These are phyloP conservation scores for Periophthalmodon schlosseri DNA, from an alignment of 2,113 vertebrate species.

Conservation along the genomic window DNA sequence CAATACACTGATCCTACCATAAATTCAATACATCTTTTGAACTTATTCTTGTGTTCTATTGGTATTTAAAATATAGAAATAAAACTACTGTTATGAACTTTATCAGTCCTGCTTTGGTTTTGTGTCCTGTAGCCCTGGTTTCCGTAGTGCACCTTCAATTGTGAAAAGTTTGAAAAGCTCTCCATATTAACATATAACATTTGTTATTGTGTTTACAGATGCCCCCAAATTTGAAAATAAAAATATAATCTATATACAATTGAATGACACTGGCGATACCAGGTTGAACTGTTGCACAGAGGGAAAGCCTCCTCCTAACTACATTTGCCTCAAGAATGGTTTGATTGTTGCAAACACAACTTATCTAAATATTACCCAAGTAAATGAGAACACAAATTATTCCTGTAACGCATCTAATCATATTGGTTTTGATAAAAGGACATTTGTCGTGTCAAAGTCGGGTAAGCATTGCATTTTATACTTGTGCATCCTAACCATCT, in stretches of 20 bases:
- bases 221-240: conserved; percentile 23
- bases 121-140: not conserved
- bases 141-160: not conserved
- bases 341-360: accelerated
- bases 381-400: not conserved
- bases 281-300: conserved; percentile 42
- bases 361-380: not conserved
- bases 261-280: not conserved
- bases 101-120: not conserved
- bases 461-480: no score
- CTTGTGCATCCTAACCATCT: no score
- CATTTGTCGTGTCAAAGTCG: conserved; percentile 3
- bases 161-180: not conserved
- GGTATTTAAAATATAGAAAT: not conserved
- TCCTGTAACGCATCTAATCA: conserved; percentile 19
- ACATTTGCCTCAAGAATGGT: conserved; percentile 24
- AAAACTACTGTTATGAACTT: not conserved
- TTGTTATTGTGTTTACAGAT: conserved; percentile 29
- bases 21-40: no score
- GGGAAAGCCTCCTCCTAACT: conserved; percentile 17
- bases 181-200: not conserved
- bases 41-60: no score
- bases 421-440: not conserved
- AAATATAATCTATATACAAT: accelerated
- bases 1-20: not conserved